Evolutionary conservation across 35 echinoderm and acorn worm genomes (phyloP), one percentile per base, ranked within the genome.

Genomic region (Ophioderma brevispina): DNA sequence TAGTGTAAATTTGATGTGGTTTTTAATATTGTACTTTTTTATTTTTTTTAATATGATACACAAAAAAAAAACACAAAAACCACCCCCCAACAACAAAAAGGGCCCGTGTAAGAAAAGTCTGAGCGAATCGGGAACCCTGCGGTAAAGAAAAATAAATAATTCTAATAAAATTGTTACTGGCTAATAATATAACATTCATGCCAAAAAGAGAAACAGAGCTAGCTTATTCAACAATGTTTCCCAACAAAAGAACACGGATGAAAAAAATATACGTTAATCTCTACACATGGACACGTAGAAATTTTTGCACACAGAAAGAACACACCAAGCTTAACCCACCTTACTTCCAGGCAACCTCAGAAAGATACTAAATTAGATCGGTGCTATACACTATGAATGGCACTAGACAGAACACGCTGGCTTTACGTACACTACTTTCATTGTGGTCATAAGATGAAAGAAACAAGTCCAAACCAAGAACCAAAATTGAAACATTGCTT

Each of bases 401-500:
- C 93, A 98, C 96, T 10, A 98, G 87, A 50, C 87, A 98, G 88
- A 98, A 98, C 28, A 98, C 96, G 56, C 96, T 98, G 37, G 93
- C 96, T 76, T 98, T 98, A 1, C 96, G 86, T 0, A 98, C 93
- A 78, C 93, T 98, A 78, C 96, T 98, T 82, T 98, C 96, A n/a
- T 40, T 21, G 77, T 95, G 94, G 39, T 95, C 96, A 46, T 98
- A 98, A 0, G 93, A 91, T 96, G 81, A 21, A 76, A 50, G 40
- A 78, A 43, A 35, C 85, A 46, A 46, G n/a, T 25, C 23, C 36
- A 76, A 70, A 70, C n/a, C 59, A 25, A 70, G 28, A 70, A 85
- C 15, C 2, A 32, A 64, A 85, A 63, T 41, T 38, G 10, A 82
- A 82, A 40, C 34, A 80, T 80, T 13, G 17, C 17, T 5, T 70